phyloP scores from a whole-genome alignment of 2,113 vertebrate genomes.

The Hippocampus mohnikei region DNA sequence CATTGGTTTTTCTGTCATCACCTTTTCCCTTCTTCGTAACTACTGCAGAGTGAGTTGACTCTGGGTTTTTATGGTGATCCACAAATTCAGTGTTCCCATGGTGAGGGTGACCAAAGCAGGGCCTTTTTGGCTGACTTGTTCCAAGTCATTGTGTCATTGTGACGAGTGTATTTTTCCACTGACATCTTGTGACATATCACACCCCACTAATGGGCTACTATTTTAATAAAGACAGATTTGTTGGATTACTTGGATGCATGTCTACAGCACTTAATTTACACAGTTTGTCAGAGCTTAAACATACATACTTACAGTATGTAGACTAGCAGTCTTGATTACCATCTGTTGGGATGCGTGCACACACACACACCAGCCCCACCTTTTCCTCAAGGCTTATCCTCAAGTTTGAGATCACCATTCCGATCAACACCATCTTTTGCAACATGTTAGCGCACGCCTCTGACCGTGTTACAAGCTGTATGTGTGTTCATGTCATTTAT shows the following conservation, averaged over 20 bases:
- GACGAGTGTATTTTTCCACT: conserved; percentile 23
- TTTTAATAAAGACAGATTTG: neutral
- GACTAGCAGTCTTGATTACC: neutral
- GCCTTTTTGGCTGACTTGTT: conserved; percentile 9
- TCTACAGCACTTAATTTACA: neutral
- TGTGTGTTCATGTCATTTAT: neutral
- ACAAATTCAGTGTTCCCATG: conserved; percentile 26
- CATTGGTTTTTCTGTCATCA: neutral
- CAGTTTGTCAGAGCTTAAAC: neutral
- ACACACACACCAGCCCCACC: conserved; percentile 23
- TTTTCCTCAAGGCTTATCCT: conserved; percentile 33
- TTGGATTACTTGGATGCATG: neutral
- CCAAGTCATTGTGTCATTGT: conserved; percentile 13
- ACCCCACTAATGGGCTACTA: neutral
- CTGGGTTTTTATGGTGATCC: conserved; percentile 5
- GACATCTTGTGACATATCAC: conserved; percentile 6
- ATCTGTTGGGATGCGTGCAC: neutral
- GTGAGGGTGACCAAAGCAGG: conserved; percentile 16
- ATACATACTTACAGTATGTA: neutral
- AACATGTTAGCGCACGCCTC: conserved; percentile 1
- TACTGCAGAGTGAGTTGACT: conserved; percentile 8
- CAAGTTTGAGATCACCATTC: conserved; percentile 11
- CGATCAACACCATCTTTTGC: conserved; percentile 27
- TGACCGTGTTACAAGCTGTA: conserved; percentile 4
- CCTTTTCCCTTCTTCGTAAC: neutral